Base-by-base conservation (phyloP, 2,888 invertebrate genomes). In the Serripes groenlandicus region DNA sequence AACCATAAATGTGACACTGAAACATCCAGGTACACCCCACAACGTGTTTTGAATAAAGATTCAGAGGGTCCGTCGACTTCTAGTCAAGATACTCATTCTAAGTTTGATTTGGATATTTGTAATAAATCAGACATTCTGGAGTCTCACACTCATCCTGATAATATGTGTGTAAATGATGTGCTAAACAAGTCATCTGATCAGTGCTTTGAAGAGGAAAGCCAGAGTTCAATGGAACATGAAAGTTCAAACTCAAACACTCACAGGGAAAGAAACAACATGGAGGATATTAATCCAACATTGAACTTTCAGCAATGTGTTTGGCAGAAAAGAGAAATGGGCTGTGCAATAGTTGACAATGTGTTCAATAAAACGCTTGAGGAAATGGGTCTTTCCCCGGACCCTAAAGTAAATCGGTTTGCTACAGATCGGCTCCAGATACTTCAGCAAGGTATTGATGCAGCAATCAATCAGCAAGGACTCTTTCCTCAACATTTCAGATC, bases 261-360 rank as follows among this genome's bases (percentile, higher is more conserved):
- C 15, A 37, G 66, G 21, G 66, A 66, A 66, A 56, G 56, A 56
- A 56, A 11, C 23, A 28, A 9, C 2, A 28, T 35, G 3, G 30
- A 4, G 35, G 42, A 9, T 23, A 23, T 15, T 26, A 69, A 74
- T 28, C 58, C 73, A 5, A 37, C 78, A 35, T 9, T 42, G 15
- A 1, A 60, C 68, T 69, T 72, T 54, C 66, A 56, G 42, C 66
- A 66, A 66, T 42, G 66, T 66, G 66, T 78, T 54, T 82, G 82
- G 82, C 82, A 82, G 37, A 82, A 82, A 35, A 71, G 75, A 69
- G 84, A 84, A 69, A 76, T 84, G 70, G 84, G 80, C 9, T 78
- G 78, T 66, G 83, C 86, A 28, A 86, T 86, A 66, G 86, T 86
- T 11, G 86, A 86, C 28, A 86, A 86, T 86, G 81, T 86, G 21